A percentile compares a stretch with the other conserved stretches of the same genome.
phyloP scores from a whole-genome alignment of 2,888 invertebrate genomes.

The Coelogynopora nodosa region DNA sequence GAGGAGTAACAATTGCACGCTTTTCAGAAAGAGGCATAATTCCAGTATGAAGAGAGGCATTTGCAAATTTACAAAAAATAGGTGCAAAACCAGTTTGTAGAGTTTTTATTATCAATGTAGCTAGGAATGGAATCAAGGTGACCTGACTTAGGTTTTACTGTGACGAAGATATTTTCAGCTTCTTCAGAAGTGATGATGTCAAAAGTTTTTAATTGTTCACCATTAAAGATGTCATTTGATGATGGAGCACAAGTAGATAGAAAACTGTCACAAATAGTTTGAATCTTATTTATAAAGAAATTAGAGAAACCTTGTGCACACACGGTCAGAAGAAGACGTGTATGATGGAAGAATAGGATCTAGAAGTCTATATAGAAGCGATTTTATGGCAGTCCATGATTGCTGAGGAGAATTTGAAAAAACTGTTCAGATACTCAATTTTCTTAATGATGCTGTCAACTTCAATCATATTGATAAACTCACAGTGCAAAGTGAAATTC shows the following conservation, averaged over 20 bases:
- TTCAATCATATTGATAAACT: no score
- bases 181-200: neutral
- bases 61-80: constrained; percentile 10
- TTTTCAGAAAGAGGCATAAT: neutral
- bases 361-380: neutral
- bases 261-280: neutral
- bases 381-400: neutral
- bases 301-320: neutral
- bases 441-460: no score
- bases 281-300: neutral
- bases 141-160: neutral
- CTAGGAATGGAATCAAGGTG: constrained; percentile 8
- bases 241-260: neutral
- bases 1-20: constrained; percentile 39
- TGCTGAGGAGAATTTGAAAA: neutral
- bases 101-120: neutral
- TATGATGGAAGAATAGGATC: neutral
- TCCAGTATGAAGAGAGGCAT: neutral
- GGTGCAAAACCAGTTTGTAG: neutral
- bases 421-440: no score
- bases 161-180: neutral
- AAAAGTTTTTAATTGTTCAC: neutral
- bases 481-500: no score
- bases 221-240: neutral
- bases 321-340: neutral